phyloP scores from a whole-genome alignment of 2,888 invertebrate genomes.

The Deilephila elpenor region DNA sequence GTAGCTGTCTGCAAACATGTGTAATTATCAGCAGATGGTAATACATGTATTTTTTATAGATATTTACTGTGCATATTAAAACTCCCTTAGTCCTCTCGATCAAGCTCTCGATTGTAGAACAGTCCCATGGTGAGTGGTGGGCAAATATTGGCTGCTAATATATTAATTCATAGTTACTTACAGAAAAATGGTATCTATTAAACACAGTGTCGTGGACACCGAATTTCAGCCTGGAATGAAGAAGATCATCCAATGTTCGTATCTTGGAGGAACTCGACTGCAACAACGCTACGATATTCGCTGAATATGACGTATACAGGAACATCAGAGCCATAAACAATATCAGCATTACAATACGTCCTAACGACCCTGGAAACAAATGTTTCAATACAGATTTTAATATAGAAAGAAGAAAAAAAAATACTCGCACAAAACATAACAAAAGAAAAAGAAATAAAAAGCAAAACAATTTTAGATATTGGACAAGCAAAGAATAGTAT shows the following conservation, averaged over 20 bases:
- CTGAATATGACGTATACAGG: slow-evolving; percentile 90
- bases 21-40: slow-evolving; percentile 8
- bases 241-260: slow-evolving; percentile 85
- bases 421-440: no score
- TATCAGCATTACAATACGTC: slow-evolving; percentile 86
- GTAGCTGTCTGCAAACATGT: slow-evolving; percentile 82
- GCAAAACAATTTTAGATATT: no score
- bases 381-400: not conserved
- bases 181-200: slow-evolving; percentile 88
- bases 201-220: slow-evolving; percentile 89
- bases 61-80: no score
- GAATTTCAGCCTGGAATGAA: slow-evolving; percentile 86
- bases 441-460: no score
- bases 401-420: no score
- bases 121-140: no score
- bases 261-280: slow-evolving; percentile 90
- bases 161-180: slow-evolving; percentile 52
- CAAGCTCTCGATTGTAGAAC: no score
- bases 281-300: slow-evolving; percentile 89
- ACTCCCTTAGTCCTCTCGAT: no score
- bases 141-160: no score
- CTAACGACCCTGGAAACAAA: slow-evolving; percentile 70
- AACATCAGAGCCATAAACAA: slow-evolving; percentile 87
- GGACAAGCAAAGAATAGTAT: no score
- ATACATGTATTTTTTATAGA: no score